A percentile compares a stretch with the other conserved stretches of the same genome.
Conservation (phyloP, 1,140 invertebrate species). For the Onthophagus taurus region DNA sequence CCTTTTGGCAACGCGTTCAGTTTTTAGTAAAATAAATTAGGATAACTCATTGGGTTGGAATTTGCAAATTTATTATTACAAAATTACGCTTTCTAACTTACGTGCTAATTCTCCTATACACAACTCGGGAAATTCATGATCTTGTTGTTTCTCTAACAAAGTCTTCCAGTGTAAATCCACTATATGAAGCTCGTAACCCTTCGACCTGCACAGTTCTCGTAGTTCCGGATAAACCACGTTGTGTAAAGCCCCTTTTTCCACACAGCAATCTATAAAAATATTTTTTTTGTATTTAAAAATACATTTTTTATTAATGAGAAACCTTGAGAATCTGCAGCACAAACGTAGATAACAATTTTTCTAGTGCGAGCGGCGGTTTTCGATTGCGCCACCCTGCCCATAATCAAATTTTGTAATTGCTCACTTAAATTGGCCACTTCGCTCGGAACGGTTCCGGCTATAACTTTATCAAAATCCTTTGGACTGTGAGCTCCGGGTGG, state of each 20-base stretch:
- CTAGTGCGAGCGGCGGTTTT: slow-evolving; percentile 41
- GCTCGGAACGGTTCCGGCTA: slow-evolving; percentile 27
- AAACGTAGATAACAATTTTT: slow-evolving; percentile 58
- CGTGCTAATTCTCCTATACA: slow-evolving; percentile 62
- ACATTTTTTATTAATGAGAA: slow-evolving; percentile 11
- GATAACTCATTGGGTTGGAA: too few relatives aligned
- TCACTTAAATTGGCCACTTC: slow-evolving; percentile 39
- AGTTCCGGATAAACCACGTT: slow-evolving; percentile 54
- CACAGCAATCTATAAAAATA: slow-evolving; percentile 47
- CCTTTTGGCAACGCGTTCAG: too few relatives aligned
- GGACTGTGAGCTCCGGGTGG: slow-evolving; percentile 40
- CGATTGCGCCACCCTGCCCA: slow-evolving; percentile 43
- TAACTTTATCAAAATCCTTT: slow-evolving; percentile 29
- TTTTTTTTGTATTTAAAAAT: not conserved
- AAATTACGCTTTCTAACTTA: too few relatives aligned
- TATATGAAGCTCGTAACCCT: slow-evolving; percentile 59
- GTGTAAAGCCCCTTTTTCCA: slow-evolving; percentile 55
- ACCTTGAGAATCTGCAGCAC: slow-evolving; percentile 60
- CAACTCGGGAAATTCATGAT: slow-evolving; percentile 63
- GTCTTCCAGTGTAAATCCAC: slow-evolving; percentile 62
- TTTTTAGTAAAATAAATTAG: too few relatives aligned
- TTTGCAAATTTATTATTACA: too few relatives aligned
- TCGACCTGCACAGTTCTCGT: slow-evolving; percentile 45
- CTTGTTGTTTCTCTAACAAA: slow-evolving; percentile 52
- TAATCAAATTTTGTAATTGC: slow-evolving; percentile 44